Percentiles rank a stretch among this genome's conserved stretches.
Evolutionary conservation across 2,797 vertebrate genomes (phyloP).

Genomic region (Gallinago solitaria): DNA sequence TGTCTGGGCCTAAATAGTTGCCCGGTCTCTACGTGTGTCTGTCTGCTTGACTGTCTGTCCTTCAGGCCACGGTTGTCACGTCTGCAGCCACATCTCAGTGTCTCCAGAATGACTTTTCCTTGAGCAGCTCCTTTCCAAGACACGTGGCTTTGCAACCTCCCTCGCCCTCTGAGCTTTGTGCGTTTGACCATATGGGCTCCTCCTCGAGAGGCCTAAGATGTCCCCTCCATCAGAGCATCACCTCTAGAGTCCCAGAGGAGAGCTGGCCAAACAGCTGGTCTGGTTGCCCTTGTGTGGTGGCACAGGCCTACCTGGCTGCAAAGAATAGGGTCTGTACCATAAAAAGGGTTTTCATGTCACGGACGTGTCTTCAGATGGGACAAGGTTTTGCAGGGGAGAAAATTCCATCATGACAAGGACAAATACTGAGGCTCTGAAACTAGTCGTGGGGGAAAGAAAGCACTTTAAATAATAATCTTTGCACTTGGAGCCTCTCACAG

Average conservation of each 20-base stretch:
- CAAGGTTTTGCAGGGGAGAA: neutral
- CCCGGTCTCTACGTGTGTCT: fast-evolving
- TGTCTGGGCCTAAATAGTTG: neutral
- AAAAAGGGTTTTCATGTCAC: neutral
- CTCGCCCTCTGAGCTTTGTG: neutral
- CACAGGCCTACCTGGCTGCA: neutral
- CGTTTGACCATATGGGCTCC: neutral
- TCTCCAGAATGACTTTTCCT: neutral
- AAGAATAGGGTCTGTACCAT: neutral
- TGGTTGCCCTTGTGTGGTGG: neutral
- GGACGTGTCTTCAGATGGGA: fast-evolving
- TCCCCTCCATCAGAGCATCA: fast-evolving
- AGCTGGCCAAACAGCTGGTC: neutral
- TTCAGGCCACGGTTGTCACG: fast-evolving
- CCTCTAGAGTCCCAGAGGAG: fast-evolving
- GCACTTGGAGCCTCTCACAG: neutral
- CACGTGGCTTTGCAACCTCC: fast-evolving
- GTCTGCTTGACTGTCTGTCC: neutral
- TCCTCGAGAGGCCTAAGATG: neutral
- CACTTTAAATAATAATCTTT: neutral
- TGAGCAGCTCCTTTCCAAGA: neutral
- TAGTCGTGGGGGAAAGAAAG: neutral
- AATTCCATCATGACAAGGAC: neutral
- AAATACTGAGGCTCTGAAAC: neutral
- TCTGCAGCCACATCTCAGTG: neutral